A percentile compares a stretch with the other conserved stretches of the same genome.
Conservation (phyloP, 2,888 invertebrate species). For the Conistra vaccinii region DNA sequence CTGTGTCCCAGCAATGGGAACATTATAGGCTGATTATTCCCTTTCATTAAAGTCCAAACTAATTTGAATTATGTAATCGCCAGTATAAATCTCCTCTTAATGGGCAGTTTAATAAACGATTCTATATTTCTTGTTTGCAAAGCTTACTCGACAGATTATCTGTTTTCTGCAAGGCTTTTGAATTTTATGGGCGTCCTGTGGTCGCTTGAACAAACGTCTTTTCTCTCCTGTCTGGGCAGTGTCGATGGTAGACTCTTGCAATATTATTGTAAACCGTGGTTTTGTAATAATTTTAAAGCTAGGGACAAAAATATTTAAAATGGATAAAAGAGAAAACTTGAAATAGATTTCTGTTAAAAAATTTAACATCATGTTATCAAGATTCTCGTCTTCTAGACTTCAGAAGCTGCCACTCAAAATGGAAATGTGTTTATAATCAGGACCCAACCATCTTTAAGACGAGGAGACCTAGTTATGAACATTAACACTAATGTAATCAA, state of each 20-base stretch:
- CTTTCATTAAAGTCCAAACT: slow-evolving; percentile 21
- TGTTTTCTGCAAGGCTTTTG: slow-evolving; percentile 48
- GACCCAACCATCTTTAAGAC: neutral
- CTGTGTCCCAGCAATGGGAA: neutral
- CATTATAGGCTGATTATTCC: neutral
- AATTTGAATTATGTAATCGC: slow-evolving; percentile 39
- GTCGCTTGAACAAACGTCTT: slow-evolving; percentile 15
- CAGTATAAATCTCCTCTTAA: slow-evolving; percentile 48
- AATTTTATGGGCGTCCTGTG: slow-evolving; percentile 34
- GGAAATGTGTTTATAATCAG: neutral
- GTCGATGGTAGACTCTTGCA: slow-evolving; percentile 12
- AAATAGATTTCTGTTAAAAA: neutral
- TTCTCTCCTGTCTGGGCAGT: slow-evolving; percentile 15
- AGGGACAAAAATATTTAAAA: neutral
- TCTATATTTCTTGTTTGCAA: slow-evolving; percentile 52
- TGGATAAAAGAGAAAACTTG: neutral
- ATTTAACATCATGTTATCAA: neutral
- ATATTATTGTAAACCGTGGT: neutral
- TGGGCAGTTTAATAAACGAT: slow-evolving; percentile 52
- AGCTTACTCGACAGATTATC: slow-evolving; percentile 44
- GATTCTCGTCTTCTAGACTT: neutral
- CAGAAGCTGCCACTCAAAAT: no score
- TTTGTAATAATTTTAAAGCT: neutral
- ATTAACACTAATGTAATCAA: no score
- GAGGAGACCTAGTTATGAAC: no score